A percentile compares a stretch with the other conserved stretches of the same genome.
These are phyloP conservation scores for Conomelus anceps DNA, from an alignment of 2,888 invertebrate genomes.

Conservation along the genomic window DNA sequence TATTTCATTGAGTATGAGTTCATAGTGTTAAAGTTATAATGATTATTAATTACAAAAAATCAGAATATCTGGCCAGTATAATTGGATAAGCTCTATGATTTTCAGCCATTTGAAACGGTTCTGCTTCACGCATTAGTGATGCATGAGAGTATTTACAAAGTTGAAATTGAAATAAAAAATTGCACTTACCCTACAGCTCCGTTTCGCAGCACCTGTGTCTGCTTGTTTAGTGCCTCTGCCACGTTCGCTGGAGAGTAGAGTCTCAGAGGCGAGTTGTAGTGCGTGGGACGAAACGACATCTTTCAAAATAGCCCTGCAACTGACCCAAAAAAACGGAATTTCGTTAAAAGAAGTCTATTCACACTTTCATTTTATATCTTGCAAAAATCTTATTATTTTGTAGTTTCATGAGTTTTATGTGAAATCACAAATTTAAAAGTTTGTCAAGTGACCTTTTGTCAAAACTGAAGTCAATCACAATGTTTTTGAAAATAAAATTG, in stretches of 20 bases:
- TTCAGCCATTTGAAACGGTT: no score
- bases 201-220: conserved; percentile 67
- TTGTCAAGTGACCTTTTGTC: no score
- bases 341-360: neutral
- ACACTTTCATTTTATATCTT: neutral
- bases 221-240: conserved; percentile 70
- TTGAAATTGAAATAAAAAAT: neutral
- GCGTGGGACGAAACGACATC: conserved; percentile 48
- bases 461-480: no score
- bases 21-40: neutral
- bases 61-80: neutral
- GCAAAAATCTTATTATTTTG: neutral
- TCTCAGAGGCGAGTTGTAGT: conserved; percentile 84
- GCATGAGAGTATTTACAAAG: neutral
- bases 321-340: conserved; percentile 7
- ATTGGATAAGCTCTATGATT: neutral
- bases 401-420: no score
- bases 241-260: conserved; percentile 75
- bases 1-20: no score
- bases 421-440: no score
- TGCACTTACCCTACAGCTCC: conserved; percentile 70
- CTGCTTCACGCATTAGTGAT: neutral
- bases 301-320: neutral
- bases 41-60: neutral
- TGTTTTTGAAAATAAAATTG: neutral